Evolutionary conservation across 2,797 vertebrate genomes (phyloP), one percentile per base, ranked within the genome.

Genomic region (Sylvilagus floridanus): DNA sequence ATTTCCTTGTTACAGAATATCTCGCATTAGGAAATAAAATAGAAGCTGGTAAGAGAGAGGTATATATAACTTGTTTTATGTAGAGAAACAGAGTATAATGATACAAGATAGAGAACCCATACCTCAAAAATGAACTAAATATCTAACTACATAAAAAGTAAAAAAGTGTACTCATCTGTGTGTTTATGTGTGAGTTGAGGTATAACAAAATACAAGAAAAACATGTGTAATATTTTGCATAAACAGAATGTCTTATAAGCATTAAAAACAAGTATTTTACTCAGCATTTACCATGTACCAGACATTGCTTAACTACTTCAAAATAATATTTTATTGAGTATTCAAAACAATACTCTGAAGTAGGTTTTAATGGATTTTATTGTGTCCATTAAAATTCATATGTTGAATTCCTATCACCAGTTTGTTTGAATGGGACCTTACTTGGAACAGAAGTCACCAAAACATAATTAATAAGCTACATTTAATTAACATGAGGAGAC

Each of bases 201-300:
- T 22, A 65, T 26, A 95, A 54, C 26, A 88, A 47, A 66, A 87
- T 90, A 35, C 3, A 83, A 47, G 5, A 47, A 71, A 62, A 83
- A 12, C 65, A 50, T 9, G 4, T 63, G 3, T 24, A 32, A 52
- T 1, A 68, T 63, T 73, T 82, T 42, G 21, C 13, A 42, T 47
- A 75, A 90, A 19, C 24, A 71, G 71, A 93, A 79, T 65, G 2
- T 77, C 81, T 54, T 68, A 9, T 63, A 21, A 35, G 3, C 13
- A 28, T 92, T 68, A 88, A 22, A 90, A 90, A 60, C 16, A 85
- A 2, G 2, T 73, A 63, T 22, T 84, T 68, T 84, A 68, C 81
- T 93, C n/a, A 37, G 7, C 13, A 54, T 82, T 90, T 90, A 68
- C 4, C 24, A 3, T 24, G 47, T 50, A 21, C 21, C 28, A 90